Percentiles rank a stretch among this genome's conserved stretches.
phyloP scores from a whole-genome alignment of 2,113 vertebrate genomes.

The Proterorhinus semilunaris region DNA sequence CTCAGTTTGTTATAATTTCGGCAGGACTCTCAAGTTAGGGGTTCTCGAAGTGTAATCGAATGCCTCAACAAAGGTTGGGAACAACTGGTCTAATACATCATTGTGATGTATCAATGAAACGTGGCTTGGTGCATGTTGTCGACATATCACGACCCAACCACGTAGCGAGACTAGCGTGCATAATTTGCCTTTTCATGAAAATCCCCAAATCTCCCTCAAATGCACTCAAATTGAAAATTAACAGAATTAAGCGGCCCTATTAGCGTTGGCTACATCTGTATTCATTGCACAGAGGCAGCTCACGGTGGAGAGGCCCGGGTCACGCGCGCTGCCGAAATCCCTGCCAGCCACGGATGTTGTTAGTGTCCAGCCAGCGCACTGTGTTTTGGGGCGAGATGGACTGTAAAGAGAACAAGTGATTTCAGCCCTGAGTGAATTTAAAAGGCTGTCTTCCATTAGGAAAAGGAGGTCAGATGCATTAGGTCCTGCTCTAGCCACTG shows the following conservation, averaged over 20 bases:
- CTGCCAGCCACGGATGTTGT: slow-evolving; percentile 49
- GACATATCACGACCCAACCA: no score
- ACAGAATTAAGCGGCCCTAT: slow-evolving; percentile 17
- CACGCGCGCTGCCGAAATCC: slow-evolving; percentile 47
- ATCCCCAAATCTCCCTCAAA: not conserved
- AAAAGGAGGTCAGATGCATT: slow-evolving; percentile 73
- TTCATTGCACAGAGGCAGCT: slow-evolving; percentile 53
- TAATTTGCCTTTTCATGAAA: no score
- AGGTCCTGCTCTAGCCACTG: slow-evolving; percentile 44
- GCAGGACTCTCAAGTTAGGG: no score
- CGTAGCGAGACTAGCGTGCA: no score
- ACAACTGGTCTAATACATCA: no score
- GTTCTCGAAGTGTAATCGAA: no score
- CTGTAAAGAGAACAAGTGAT: slow-evolving; percentile 67
- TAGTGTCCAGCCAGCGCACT: slow-evolving; percentile 27
- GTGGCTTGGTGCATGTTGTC: no score
- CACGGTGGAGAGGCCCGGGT: slow-evolving; percentile 53
- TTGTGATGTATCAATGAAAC: no score
- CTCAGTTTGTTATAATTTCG: no score
- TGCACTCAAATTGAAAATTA: not conserved
- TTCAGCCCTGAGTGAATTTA: slow-evolving; percentile 72
- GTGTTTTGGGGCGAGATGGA: slow-evolving; percentile 49
- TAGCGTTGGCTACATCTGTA: slow-evolving; percentile 47
- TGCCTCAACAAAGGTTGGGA: no score
- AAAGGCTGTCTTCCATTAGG: slow-evolving; percentile 74